Evolutionary conservation across 2,797 vertebrate genomes (phyloP), one percentile per base, ranked within the genome.

Genomic region (Chiropotes sagulatus): DNA sequence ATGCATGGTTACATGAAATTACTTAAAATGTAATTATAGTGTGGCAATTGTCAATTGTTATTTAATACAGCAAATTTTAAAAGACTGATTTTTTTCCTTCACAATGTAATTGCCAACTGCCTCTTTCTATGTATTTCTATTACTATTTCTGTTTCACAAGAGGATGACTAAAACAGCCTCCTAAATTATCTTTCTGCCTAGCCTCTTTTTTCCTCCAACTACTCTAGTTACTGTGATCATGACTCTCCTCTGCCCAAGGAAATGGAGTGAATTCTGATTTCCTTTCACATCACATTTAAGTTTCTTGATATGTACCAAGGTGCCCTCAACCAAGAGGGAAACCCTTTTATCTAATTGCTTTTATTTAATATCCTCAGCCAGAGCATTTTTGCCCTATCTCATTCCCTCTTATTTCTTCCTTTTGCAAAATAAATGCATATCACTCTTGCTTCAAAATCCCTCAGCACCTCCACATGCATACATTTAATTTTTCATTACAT

Each of bases 41-140:
- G 85, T 81, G 57, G 19, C 4, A 81, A 89, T 92, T 85, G 48
- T 73, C 46, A 79, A 15, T 70, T 89, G 80, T 88, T 95, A 30
- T 50, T 67, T 89, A 88, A 85, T 80, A 91, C n/a, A 88, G 19
- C 30, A 91, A 96, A 17, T 91, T 91, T 97, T 79, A 84, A 72
- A 19, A 75, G 36, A 41, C 26, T 58, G 19, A 80, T 50, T 89
- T 80, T n/a, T 82, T 80, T 46, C 50, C 33, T 89, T 84, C n/a
- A 85, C 15, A 19, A 33, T 82, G 58, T 64, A 7, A 87, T 78
- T 93, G 22, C 26, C 22, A 79, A 52, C 20, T 89, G 14, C 19
- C 7, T 70, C 30, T 75, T 67, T 57, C n/a, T 48, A 50, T 33
- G 20, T 86, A 30, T 61, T 93, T 86, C 17, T 93, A 48, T 81